Conservation (phyloP, 2,113 vertebrate genomes). For the Phrynosoma platyrhinos region DNA sequence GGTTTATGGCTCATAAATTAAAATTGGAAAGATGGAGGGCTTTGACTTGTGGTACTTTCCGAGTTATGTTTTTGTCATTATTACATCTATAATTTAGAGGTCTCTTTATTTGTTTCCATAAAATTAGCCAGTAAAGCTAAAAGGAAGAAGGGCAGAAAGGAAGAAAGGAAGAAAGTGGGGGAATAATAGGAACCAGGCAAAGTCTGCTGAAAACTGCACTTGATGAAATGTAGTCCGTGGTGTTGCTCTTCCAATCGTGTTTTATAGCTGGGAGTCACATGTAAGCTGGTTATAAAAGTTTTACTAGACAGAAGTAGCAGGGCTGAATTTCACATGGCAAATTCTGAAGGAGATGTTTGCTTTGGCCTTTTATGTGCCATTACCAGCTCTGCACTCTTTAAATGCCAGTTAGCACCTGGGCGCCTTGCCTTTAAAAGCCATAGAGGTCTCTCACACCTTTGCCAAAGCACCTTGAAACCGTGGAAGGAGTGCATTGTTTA, state of each 20-base stretch:
- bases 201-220: not conserved
- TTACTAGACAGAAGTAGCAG: constrained; percentile 51
- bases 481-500: rapidly evolving
- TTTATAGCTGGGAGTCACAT: constrained; percentile 62
- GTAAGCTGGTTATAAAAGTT: constrained; percentile 68
- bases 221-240: constrained; percentile 42
- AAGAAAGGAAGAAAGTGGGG: not conserved
- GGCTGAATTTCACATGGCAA: constrained; percentile 60
- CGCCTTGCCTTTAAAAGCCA: not conserved
- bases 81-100: constrained; percentile 65
- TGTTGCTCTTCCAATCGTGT: constrained; percentile 52
- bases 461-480: not conserved
- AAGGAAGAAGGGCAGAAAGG: constrained; percentile 44
- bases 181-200: constrained; percentile 61
- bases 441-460: not conserved
- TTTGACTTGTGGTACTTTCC: constrained; percentile 32
- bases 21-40: constrained; percentile 63
- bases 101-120: constrained; percentile 67
- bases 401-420: not conserved
- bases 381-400: constrained; percentile 31
- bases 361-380: constrained; percentile 36
- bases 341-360: constrained; percentile 44
- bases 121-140: constrained; percentile 71
- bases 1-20: constrained; percentile 55
- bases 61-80: constrained; percentile 49